Evolutionary conservation across 2,113 vertebrate genomes (phyloP), one percentile per base, ranked within the genome.

Genomic region (Anthoscopus minutus): DNA sequence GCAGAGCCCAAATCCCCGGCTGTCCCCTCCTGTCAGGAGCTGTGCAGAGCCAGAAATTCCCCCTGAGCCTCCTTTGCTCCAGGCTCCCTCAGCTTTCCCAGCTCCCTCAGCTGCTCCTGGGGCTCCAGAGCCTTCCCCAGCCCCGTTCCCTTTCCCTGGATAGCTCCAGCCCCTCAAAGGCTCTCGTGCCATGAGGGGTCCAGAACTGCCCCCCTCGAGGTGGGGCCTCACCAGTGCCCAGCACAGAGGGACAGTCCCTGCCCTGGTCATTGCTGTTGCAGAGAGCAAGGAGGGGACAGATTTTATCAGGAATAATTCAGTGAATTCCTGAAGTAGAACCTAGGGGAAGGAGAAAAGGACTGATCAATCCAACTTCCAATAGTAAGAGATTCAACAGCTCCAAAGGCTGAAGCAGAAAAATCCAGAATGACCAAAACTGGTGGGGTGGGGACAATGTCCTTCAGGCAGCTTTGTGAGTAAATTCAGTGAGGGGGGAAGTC

Each of bases 1-100:
- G 61, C 54, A 78, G 5, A 61, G 28, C 64, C 84, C 1, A 0
- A 69, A 5, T 2, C 6, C 22, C 33, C 0, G 0, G 33, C 37
- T 77, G 53, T 16, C 45, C 53, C 53, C 62, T 67, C 61, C 71
- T 66, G 44, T 3, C 82, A 66, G 51, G 72, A 27, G 3, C 2
- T 67, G 62, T 45, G 81, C 54, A 78, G 72, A 69, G 54, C 53
- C 83, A 67, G 8, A 44, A 38, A 28, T 38, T 3, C 27, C 54
- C 22, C 54, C 72, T 38, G 54, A 86, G 2, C 64, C 54, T 2
- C 47, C 54, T 86, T 17, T 78, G 1, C 54, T 69, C 64, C 73
- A 61, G 84, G 13, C n/a, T 87, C 15, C 47, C 53, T n/a, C n/a
- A n/a, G n/a, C 64, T 47, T 37, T 10, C 13, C 61, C 73, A 70